Base-by-base conservation (phyloP, 2,797 vertebrate genomes). In the Anguilla anguilla region DNA sequence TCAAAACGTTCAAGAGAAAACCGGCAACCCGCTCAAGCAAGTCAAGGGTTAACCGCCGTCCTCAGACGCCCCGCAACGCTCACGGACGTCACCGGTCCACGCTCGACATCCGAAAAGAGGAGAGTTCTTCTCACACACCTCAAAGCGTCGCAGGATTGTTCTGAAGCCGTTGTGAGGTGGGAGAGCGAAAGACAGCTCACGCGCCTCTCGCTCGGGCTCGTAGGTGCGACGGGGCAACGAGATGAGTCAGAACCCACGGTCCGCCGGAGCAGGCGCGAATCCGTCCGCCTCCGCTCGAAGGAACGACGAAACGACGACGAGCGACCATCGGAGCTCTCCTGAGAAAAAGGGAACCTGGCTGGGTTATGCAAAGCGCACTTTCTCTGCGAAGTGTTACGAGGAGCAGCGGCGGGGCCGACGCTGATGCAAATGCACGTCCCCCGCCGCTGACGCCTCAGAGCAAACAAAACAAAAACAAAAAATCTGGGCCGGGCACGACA, bases 171-270 rank as follows among this genome's bases (percentile, higher is more conserved):
- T n/a, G 25, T 25, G n/a, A 67, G 61, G n/a, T 43, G 49, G 43
- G 43, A 49, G 43, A 49, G 19, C 10, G 6, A 2, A 35, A 35
- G 35, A 1, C 0, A 1, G 35, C 35, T 35, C 35, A 1, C 35
- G 35, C 35, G 35, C 35, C 1, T 35, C 35, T 35, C 35, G 35
- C n/a, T 67, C 22, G 22, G 69, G 0, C 6, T 22, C 17, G 39
- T 11, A 9, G 43, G 17, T 9, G 77, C 2, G 1, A n/a, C 43
- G 22, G 2, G 0, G 17, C 19, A 6, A 7, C 17, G n/a, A 10
- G 31, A 28, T 35, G 35, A 35, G 35, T 35, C 35, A 35, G 35
- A 85, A 87, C 93, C 94, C 92, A 96, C 86, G 86, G 91, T 93
- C 87, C 94, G 94, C 92, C 7, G 89, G 91, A 81, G 35, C 0